A percentile compares a stretch with the other conserved stretches of the same genome.
These are phyloP conservation scores for Formica exsecta DNA, from an alignment of 1,140 invertebrate species.

Conservation along the genomic window DNA sequence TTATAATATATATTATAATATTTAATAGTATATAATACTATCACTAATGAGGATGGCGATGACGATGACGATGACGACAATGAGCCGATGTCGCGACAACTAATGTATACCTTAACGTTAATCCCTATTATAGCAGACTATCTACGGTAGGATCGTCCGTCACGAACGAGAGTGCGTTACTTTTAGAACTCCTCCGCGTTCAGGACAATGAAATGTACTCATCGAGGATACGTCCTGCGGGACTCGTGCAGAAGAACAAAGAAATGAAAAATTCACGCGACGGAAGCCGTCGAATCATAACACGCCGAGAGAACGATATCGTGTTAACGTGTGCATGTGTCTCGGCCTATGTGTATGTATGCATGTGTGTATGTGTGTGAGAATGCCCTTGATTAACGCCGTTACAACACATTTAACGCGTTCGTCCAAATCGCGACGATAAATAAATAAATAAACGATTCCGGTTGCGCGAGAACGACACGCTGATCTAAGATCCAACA, in stretches of 20 bases:
- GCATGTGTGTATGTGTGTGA: constrained; percentile 24
- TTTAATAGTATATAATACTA: constrained; percentile 74
- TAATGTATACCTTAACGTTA: constrained; percentile 59
- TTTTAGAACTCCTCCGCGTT: constrained; percentile 49
- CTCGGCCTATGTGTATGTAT: background rate
- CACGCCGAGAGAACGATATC: background rate
- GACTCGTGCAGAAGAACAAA: constrained; percentile 33
- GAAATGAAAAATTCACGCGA: constrained; percentile 3
- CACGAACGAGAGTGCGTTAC: constrained; percentile 60
- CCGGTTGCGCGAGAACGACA: constrained; percentile 48
- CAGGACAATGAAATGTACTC: constrained; percentile 62
- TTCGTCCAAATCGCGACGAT: constrained; percentile 34
- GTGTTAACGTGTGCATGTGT: constrained; percentile 7
- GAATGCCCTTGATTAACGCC: constrained; percentile 57
- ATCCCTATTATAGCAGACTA: constrained; percentile 69
- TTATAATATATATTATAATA: constrained; percentile 78
- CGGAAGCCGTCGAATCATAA: constrained; percentile 33
- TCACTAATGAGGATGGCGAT: constrained; percentile 68
- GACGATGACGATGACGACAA: constrained; percentile 69
- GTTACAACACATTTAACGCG: constrained; percentile 58
- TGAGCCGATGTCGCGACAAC: constrained; percentile 61
- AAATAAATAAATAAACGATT: constrained; percentile 47
- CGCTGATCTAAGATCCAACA: constrained; percentile 62
- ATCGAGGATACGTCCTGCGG: constrained; percentile 9
- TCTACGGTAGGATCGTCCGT: constrained; percentile 67